A percentile compares a stretch with the other conserved stretches of the same genome.
Evolutionary conservation across 92 coral and sea anemone genomes (phyloP).

Genomic region (Virgularia gustaviana): DNA sequence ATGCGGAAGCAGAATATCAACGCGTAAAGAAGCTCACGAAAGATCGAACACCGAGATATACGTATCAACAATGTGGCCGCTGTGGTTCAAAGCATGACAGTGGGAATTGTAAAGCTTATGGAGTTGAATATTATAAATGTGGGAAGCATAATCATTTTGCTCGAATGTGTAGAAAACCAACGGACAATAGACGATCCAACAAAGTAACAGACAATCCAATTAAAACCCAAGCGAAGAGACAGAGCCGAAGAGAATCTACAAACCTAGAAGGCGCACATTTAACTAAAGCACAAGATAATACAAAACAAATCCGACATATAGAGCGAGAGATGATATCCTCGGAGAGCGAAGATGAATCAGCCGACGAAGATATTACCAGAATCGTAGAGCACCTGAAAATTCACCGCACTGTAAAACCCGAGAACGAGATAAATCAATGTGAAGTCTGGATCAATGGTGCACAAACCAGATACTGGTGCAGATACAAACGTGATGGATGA

Average conservation of each 20-base stretch:
- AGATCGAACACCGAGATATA: slow-evolving; percentile 25
- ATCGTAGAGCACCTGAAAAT: too few relatives aligned
- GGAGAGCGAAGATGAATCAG: not conserved
- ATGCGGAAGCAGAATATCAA: too few relatives aligned
- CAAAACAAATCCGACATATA: too few relatives aligned
- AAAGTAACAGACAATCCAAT: too few relatives aligned
- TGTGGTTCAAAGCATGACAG: slow-evolving; percentile 43
- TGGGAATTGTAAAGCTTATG: slow-evolving; percentile 43
- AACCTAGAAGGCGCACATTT: too few relatives aligned
- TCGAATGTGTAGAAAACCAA: too few relatives aligned
- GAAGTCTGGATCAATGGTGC: not conserved
- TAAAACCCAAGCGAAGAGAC: not conserved
- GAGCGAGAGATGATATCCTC: not conserved
- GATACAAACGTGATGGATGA: slow-evolving; percentile 32
- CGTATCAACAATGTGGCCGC: slow-evolving; percentile 1
- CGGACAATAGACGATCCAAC: slow-evolving; percentile 40
- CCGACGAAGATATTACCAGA: slow-evolving; percentile 18
- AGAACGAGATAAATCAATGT: not conserved
- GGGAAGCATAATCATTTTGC: too few relatives aligned
- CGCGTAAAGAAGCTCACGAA: slow-evolving; percentile 29
- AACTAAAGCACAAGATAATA: too few relatives aligned
- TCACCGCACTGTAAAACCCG: too few relatives aligned
- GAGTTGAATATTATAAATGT: too few relatives aligned
- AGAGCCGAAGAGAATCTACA: too few relatives aligned
- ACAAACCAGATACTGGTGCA: not conserved